Percentiles rank a stretch among this genome's conserved stretches.
Evolutionary conservation across 1,140 invertebrate species (phyloP).

Genomic region (Sitodiplosis mosellana): DNA sequence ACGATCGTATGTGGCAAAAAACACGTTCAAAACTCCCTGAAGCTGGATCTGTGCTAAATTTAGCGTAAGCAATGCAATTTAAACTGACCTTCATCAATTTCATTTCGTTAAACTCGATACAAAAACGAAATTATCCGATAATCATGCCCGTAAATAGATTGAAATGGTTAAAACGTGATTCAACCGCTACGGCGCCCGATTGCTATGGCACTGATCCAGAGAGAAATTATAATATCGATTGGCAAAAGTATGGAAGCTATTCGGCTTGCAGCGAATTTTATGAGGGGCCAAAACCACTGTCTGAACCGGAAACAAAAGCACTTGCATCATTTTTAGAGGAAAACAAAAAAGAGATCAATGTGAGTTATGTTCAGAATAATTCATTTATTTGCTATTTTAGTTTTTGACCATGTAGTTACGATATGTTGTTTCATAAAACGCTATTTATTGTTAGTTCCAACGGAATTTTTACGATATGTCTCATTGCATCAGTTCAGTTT

Average conservation of each 20-base stretch:
- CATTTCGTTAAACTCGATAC: neutral
- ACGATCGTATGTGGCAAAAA: constrained; percentile 62
- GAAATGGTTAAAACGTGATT: constrained; percentile 17
- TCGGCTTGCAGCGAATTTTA: constrained; percentile 65
- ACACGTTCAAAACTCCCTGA: constrained; percentile 36
- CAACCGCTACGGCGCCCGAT: constrained; percentile 10
- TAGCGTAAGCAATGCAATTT: constrained; percentile 8
- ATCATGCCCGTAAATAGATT: constrained; percentile 6
- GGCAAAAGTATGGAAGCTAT: constrained; percentile 54
- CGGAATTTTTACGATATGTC: too few relatives aligned
- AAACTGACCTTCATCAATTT: neutral
- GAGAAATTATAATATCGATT: constrained; percentile 48
- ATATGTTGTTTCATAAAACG: too few relatives aligned
- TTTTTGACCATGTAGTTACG: neutral
- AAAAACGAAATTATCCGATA: neutral
- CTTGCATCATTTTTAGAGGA: constrained; percentile 41
- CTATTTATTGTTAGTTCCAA: too few relatives aligned
- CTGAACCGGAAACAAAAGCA: constrained; percentile 63
- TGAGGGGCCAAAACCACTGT: constrained; percentile 56
- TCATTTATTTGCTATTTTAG: neutral
- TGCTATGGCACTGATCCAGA: constrained; percentile 44
- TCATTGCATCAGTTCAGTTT: too few relatives aligned
- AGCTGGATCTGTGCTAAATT: constrained; percentile 14
- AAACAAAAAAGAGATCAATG: constrained; percentile 38
- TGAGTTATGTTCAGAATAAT: constrained; percentile 16